Conservation (phyloP, 1,140 invertebrate genomes). For the Vanessa tameamea region DNA sequence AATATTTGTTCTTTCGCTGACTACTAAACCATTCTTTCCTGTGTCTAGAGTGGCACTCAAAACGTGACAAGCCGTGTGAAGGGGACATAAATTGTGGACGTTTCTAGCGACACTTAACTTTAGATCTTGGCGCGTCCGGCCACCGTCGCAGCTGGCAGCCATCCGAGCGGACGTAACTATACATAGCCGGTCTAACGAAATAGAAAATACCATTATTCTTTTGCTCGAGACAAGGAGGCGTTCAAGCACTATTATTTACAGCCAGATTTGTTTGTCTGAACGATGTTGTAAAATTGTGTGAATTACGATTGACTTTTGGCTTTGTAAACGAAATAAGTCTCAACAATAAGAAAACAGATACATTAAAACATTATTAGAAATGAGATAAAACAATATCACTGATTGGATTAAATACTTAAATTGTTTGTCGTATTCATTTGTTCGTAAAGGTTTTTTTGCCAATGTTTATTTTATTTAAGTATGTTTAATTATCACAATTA, state of each 20-base stretch:
- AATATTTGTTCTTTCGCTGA: slow-evolving; percentile 34
- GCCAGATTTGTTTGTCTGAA: slow-evolving; percentile 62
- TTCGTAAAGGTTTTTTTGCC: too few relatives aligned
- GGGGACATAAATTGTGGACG: slow-evolving; percentile 48
- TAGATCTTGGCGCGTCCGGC: slow-evolving; percentile 49
- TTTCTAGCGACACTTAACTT: slow-evolving; percentile 48
- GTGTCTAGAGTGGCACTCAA: slow-evolving; percentile 34
- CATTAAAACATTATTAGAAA: background rate
- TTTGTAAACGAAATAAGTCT: slow-evolving; percentile 4
- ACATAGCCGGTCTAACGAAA: slow-evolving; percentile 70
- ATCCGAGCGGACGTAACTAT: slow-evolving; percentile 69
- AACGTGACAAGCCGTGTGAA: slow-evolving; percentile 37
- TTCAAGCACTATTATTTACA: slow-evolving; percentile 72
- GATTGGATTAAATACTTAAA: background rate
- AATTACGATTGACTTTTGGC: slow-evolving; percentile 11
- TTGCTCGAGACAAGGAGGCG: slow-evolving; percentile 69
- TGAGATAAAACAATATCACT: background rate
- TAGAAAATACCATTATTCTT: slow-evolving; percentile 78
- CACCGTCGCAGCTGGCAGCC: slow-evolving; percentile 64
- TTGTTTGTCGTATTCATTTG: too few relatives aligned
- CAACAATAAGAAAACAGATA: background rate
- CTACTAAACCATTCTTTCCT: slow-evolving; percentile 33
- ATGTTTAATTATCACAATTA: too few relatives aligned
- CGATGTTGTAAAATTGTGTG: slow-evolving; percentile 30
- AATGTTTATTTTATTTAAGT: too few relatives aligned